Percentiles rank a stretch among this genome's conserved stretches.
These are phyloP conservation scores for Busseola fusca DNA, from an alignment of 2,888 invertebrate genomes.

Conservation along the genomic window DNA sequence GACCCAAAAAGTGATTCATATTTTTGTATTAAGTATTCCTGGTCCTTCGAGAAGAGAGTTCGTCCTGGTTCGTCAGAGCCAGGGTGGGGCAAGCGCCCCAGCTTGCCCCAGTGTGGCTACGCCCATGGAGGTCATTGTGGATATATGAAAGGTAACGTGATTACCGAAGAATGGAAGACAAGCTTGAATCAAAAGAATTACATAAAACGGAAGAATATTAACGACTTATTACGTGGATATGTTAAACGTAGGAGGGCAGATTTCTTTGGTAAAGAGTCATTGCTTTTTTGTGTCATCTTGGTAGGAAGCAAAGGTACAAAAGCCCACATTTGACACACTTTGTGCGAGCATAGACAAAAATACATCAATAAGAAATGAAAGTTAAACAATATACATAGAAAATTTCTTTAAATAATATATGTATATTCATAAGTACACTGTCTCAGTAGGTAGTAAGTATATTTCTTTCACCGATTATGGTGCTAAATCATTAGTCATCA, in stretches of 20 bases:
- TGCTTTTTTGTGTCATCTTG: constrained; percentile 25
- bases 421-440: neutral
- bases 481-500: constrained; percentile 12
- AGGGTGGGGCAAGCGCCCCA: too few species aligned
- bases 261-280: constrained; percentile 38
- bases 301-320: constrained; percentile 16
- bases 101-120: too few species aligned
- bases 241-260: constrained; percentile 33
- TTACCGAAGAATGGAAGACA: neutral
- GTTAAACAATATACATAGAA: too few species aligned
- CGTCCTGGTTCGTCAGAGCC: too few species aligned
- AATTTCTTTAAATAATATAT: neutral
- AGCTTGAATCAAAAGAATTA: constrained; percentile 32
- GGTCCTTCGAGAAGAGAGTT: too few species aligned
- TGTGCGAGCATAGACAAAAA: neutral
- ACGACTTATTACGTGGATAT: constrained; percentile 23
- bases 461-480: neutral
- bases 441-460: neutral
- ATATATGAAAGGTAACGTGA: neutral
- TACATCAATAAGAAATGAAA: neutral
- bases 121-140: neutral
- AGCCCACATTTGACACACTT: constrained; percentile 18
- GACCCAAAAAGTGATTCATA: too few species aligned
- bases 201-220: constrained; percentile 19
- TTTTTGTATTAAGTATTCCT: too few species aligned